These are phyloP conservation scores for Lepus timidus DNA, from an alignment of 2,113 vertebrate species.

Conservation along the genomic window DNA sequence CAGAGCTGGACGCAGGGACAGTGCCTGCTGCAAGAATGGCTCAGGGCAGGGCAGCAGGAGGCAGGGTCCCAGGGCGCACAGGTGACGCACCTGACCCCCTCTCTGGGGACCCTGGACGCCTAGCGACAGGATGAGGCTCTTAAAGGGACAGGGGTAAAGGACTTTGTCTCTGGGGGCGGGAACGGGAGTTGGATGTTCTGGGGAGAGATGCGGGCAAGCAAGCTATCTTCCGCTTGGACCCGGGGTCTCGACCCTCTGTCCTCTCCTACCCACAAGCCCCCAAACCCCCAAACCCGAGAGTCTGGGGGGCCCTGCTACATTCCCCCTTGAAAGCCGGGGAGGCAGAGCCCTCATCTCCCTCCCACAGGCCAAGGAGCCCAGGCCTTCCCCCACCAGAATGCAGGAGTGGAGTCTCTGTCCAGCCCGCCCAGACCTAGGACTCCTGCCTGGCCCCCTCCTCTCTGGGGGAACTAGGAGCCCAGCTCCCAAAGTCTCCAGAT, in stretches of 20 bases:
- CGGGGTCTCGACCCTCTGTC: not conserved
- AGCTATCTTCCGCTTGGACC: not conserved
- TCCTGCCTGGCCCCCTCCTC: not conserved
- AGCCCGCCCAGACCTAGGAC: not conserved
- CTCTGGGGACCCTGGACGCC: constrained; percentile 62
- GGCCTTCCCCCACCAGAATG: not conserved
- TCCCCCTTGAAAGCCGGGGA: not conserved
- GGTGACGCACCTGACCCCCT: constrained; percentile 65
- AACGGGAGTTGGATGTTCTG: not conserved
- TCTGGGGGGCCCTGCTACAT: not conserved
- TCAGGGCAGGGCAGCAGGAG: constrained; percentile 5
- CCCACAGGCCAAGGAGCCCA: not conserved
- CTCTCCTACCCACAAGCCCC: not conserved
- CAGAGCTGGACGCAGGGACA: not conserved
- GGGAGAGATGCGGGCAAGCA: not conserved
- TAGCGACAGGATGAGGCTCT: constrained; percentile 69
- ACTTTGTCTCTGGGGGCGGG: not conserved
- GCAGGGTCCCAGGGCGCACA: constrained; percentile 25
- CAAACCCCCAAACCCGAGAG: not conserved
- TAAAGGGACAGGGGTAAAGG: constrained; percentile 68
- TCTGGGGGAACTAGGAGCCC: not conserved
- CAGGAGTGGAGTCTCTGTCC: no score
- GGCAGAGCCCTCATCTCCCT: no score
- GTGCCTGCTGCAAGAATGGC: constrained; percentile 35
- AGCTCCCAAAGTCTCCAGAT: constrained; percentile 55